phyloP scores from a whole-genome alignment of 2,888 invertebrate genomes.

The Heliothis peltigera region DNA sequence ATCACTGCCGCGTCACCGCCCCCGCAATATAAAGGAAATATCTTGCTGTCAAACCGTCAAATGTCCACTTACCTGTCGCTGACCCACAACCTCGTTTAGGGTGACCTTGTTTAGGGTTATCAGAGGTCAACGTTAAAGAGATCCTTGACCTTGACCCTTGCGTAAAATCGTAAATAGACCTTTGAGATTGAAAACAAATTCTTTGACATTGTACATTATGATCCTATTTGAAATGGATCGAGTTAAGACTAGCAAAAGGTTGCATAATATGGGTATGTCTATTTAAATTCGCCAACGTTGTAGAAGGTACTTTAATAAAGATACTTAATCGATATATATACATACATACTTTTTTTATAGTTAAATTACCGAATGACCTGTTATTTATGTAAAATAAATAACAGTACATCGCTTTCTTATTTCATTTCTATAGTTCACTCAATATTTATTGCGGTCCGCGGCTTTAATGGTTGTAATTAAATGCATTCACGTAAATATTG shows the following conservation, averaged over 20 bases:
- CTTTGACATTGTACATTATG: background rate
- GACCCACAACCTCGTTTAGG: background rate
- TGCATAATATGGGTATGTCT: no score
- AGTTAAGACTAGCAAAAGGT: no score
- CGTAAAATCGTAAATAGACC: slow-evolving; percentile 31
- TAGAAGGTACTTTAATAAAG: no score
- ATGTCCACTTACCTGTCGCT: slow-evolving; percentile 17
- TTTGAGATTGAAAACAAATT: slow-evolving; percentile 15
- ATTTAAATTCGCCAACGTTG: no score
- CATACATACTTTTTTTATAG: no score
- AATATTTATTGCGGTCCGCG: background rate
- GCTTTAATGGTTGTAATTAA: no score
- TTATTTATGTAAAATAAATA: background rate
- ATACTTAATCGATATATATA: no score
- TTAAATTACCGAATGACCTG: no score
- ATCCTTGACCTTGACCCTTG: slow-evolving; percentile 30
- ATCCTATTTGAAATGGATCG: no score
- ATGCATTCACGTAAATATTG: no score
- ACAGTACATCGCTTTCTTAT: background rate
- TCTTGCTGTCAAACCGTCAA: background rate
- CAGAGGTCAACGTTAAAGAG: slow-evolving; percentile 23
- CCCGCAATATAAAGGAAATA: slow-evolving; percentile 1
- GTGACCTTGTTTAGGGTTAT: slow-evolving; percentile 36
- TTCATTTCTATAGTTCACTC: background rate
- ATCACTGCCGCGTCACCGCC: background rate